A percentile compares a stretch with the other conserved stretches of the same genome.
phyloP scores from a whole-genome alignment of 23 tunicate genomes.

The Trididemnum nubilum region DNA sequence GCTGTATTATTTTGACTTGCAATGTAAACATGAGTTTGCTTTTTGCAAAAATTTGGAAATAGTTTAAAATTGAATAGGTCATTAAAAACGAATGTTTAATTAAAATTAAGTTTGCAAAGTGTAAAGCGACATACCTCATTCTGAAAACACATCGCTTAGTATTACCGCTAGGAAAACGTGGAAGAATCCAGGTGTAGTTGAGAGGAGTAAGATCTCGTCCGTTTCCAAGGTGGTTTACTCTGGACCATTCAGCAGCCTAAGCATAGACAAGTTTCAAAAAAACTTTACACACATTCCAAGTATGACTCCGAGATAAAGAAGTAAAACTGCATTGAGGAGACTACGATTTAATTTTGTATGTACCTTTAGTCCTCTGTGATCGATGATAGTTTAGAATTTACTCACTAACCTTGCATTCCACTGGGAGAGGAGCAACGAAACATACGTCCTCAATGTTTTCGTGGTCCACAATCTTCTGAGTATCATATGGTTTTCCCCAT shows the following conservation, averaged over 20 bases:
- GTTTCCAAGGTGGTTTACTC: constrained; percentile 95
- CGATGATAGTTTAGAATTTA: no score
- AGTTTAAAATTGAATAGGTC: no score
- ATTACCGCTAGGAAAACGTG: constrained; percentile 73
- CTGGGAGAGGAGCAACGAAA: constrained; percentile 59
- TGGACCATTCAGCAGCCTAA: constrained; percentile 80
- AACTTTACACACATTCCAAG: no score
- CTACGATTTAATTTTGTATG: no score
- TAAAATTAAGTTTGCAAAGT: no score
- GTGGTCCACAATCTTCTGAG: constrained; percentile 51
- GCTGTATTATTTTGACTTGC: no score
- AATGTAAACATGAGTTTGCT: no score
- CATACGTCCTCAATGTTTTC: constrained; percentile 56
- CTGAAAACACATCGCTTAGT: constrained; percentile 78
- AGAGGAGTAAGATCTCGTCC: constrained; percentile 57
- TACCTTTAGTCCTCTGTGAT: no score
- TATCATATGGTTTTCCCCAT: constrained; percentile 88
- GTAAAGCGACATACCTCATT: constrained; percentile 74
- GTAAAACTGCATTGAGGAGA: no score
- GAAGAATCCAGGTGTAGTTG: constrained; percentile 88
- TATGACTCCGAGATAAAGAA: no score
- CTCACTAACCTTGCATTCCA: constrained; percentile 75
- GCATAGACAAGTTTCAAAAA: background rate
- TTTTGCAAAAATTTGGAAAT: no score
- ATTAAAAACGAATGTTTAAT: no score